Conservation (phyloP, 1,140 invertebrate species). For the Nymphalis io region DNA sequence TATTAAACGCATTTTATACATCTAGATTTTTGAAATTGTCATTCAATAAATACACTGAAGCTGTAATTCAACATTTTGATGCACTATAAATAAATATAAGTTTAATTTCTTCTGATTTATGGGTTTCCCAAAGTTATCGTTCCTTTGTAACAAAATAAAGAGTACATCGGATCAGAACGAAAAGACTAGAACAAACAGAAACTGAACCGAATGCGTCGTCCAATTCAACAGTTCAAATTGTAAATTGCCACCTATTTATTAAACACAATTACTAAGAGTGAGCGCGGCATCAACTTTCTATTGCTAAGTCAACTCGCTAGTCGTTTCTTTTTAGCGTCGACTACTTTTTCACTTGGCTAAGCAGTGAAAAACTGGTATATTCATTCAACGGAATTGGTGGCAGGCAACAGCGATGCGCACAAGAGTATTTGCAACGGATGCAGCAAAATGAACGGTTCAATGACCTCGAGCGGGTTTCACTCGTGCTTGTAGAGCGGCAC, state of each 20-base stretch:
- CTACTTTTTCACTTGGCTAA: slow-evolving; percentile 62
- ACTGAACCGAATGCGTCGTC: neutral
- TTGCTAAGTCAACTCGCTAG: slow-evolving; percentile 54
- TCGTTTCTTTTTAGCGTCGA: slow-evolving; percentile 59
- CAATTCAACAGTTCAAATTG: slow-evolving; percentile 8
- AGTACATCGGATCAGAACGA: neutral
- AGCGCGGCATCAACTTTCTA: slow-evolving; percentile 61
- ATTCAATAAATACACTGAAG: no score
- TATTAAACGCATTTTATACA: neutral
- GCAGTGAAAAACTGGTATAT: slow-evolving; percentile 61
- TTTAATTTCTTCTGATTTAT: no score
- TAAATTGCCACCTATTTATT: slow-evolving; percentile 21
- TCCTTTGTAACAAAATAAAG: no score
- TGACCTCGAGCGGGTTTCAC: slow-evolving; percentile 76
- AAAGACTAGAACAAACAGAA: no score
- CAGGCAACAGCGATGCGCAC: slow-evolving; percentile 69
- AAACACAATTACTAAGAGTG: slow-evolving; percentile 27
- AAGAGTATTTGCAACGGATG: slow-evolving; percentile 79
- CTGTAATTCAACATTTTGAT: no score
- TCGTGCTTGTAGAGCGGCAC: slow-evolving; percentile 65
- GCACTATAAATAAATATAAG: no score
- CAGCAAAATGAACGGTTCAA: slow-evolving; percentile 78
- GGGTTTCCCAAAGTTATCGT: no score
- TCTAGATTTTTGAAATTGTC: neutral
- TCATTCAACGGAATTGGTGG: slow-evolving; percentile 69